Evolutionary conservation across 1,140 invertebrate species (phyloP).

Genomic region (Lucilia sericata): DNA sequence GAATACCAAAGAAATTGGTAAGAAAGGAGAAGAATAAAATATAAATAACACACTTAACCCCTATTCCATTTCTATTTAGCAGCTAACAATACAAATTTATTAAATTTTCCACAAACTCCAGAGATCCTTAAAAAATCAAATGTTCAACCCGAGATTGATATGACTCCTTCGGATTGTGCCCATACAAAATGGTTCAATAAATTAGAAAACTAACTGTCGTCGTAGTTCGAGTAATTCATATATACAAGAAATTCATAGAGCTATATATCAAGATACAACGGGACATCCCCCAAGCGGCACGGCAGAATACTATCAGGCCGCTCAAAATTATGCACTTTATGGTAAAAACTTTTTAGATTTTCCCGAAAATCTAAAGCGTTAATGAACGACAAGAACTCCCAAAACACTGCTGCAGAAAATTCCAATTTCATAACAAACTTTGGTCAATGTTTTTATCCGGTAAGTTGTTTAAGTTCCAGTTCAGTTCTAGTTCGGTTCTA

Average conservation of each 20-base stretch:
- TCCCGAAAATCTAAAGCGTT: slow-evolving; percentile 48
- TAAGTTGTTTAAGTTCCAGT: too few species aligned
- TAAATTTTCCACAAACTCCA: not conserved
- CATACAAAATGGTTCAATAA: slow-evolving; percentile 38
- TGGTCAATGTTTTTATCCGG: too few species aligned
- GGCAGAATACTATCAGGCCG: slow-evolving; percentile 58
- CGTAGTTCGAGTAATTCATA: slow-evolving; percentile 42
- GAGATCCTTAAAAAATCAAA: not conserved
- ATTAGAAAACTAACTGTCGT: slow-evolving; percentile 38
- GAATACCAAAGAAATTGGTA: slow-evolving; percentile 46
- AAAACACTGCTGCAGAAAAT: not conserved
- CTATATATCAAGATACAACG: slow-evolving; percentile 52
- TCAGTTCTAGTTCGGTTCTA: too few species aligned
- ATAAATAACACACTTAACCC: not conserved
- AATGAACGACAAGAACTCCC: slow-evolving; percentile 5
- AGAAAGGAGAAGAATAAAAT: not conserved
- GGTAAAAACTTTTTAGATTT: slow-evolving; percentile 55
- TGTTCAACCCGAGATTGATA: not conserved
- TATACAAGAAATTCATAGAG: slow-evolving; percentile 46
- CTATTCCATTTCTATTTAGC: slow-evolving; percentile 1
- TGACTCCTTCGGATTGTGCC: not conserved
- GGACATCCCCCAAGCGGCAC: slow-evolving; percentile 55
- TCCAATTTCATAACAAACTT: not conserved
- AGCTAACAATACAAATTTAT: not conserved
- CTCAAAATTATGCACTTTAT: slow-evolving; percentile 57